Evolutionary conservation across 2,797 vertebrate genomes (phyloP).

Genomic region (Micropoecilia bifurca): DNA sequence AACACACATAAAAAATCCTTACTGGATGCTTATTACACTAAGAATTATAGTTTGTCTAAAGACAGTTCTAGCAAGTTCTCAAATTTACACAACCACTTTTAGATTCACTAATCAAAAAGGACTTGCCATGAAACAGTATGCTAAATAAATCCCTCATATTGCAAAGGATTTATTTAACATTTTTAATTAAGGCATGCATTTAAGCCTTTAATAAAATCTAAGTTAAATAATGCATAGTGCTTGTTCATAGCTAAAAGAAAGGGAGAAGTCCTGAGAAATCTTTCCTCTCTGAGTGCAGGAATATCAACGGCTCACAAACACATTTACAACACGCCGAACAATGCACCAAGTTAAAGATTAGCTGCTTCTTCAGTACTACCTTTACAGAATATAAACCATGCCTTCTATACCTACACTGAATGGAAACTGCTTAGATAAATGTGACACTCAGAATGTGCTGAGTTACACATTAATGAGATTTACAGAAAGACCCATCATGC

Average conservation of each 20-base stretch:
- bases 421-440: conserved; percentile 19
- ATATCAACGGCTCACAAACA: background rate
- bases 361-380: conserved; percentile 22
- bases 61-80: background rate
- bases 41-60: background rate
- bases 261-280: background rate
- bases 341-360: conserved; percentile 54
- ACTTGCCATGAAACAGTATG: background rate
- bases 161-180: conserved; percentile 4
- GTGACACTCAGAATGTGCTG: conserved; percentile 8
- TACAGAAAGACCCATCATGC: conserved; percentile 24
- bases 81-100: background rate
- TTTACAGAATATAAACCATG: conserved; percentile 15
- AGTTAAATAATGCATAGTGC: conserved; percentile 4
- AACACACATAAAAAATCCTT: background rate
- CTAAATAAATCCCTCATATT: conserved; percentile 24
- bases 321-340: conserved; percentile 18
- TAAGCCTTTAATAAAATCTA: background rate
- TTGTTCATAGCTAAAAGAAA: background rate
- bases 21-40: background rate
- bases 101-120: background rate
- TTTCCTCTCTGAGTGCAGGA: background rate
- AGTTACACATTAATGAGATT: conserved; percentile 21
- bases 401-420: background rate
- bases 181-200: conserved; percentile 8